Base-by-base conservation (phyloP, 2,113 vertebrate genomes). In the Ellobius talpinus region DNA sequence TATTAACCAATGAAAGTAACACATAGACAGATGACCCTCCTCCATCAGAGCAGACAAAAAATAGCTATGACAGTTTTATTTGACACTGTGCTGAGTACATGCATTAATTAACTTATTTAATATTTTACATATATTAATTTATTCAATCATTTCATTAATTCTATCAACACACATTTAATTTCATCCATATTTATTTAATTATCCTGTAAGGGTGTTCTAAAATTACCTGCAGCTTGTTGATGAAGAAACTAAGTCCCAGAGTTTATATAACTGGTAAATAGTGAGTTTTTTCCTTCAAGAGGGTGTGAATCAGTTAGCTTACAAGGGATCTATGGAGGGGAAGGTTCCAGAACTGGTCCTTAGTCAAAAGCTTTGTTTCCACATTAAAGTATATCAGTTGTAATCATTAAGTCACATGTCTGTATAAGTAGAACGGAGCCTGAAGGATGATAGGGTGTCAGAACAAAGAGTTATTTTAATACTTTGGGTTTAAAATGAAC, bases 151-250 rank as follows among this genome's bases (percentile, higher is more conserved):
- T 79, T 55, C 42, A 23, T 70, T 77, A 7, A 39, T 63, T 90
- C 90, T 72, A 87, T 58, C 65, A 79, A 12, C 50, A 79, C 77
- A 78, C n/a, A 85, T 89, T 93, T 86, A 61, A 91, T 93, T 90
- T 77, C 6, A 68, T 84, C 58, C 26, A 33, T 89, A 74, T 95
- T 88, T 81, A 95, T 90, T 77, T 73, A 90, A 87, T 95, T n/a
- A 45, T 78, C 36, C 4, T n/a, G 87, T 21, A 74, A 79, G 52
- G 1, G 70, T 77, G 23, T 90, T 89, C 61, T 89, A 16, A 85
- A 81, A 66, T 79, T 89, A 74, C 39, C 39, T 85, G 33, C 19
- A 50, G 39, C n/a, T 96, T 84, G 65, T 11, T 94, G 50, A 82
- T 45, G 72, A 89, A 33, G 36, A 93, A 72, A 70, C 5, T 10